Evolutionary conservation across 64 coral and sea anemone species (phyloP), one percentile per base, ranked within the genome.

Genomic region (Pocillopora damicornis): DNA sequence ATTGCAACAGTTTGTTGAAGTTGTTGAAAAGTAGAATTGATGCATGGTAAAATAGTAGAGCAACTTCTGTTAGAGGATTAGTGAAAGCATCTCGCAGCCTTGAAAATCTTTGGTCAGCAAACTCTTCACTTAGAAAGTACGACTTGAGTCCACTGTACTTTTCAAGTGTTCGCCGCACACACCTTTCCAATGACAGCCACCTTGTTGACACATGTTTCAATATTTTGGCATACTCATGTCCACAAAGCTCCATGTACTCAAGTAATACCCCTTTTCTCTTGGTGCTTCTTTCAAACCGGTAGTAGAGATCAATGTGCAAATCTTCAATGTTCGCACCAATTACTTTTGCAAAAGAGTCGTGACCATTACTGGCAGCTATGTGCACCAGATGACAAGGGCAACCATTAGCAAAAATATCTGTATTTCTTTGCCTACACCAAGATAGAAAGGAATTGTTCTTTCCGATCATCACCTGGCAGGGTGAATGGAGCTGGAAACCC

Each of bases 161-260:
- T 83, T 81, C 79, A 65, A 82, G 62, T 57, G 20, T 26, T 2
- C 7, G 77, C n/a, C 82, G 42, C 11, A 91, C 59, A 76, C 89
- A 91, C 34, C 89, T 85, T 76, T 91, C 80, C 69, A 91, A 75
- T 14, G 76, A 89, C 20, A 79, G 51, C 86, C 73, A 88, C 61
- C 75, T 79, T 89, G 87, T 89, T n/a, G 76, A 89, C 23, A 68
- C 12, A 81, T 91, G 73, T 26, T 86, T 91, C 22, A 91, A 37
- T 35, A 86, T 75, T 36, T 91, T 84, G 18, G 58, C 69, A 91
- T 91, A 91, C 12, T 63, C 35, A 8, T 77, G 72, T 23, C 37
- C 81, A 77, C 89, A 86, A 78, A 86, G 86, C 59, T 91, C 81
- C 89, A 91, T 86, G 58, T 91, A 91, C 23, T 91, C 77, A 1